Evolutionary conservation across 2,113 vertebrate species (phyloP).

Genomic region (Austrofundulus limnaeus): DNA sequence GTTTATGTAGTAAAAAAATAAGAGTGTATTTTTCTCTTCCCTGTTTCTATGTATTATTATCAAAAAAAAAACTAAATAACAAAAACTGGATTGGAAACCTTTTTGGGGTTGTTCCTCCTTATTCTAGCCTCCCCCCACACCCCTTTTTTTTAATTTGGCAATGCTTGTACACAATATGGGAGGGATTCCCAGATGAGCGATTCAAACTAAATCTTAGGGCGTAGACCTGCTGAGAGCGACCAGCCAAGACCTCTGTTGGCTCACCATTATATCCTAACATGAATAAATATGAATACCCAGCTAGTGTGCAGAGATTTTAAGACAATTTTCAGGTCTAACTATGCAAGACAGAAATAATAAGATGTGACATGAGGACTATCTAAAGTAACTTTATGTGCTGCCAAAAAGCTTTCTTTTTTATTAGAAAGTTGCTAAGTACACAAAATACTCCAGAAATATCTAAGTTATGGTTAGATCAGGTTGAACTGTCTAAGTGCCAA

Average conservation of each 20-base stretch:
- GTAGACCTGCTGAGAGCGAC: conserved; percentile 33
- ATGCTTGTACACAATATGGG: conserved; percentile 30
- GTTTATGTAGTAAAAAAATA: background rate
- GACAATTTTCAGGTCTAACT: background rate
- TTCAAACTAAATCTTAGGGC: conserved; percentile 35
- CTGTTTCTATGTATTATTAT: conserved; percentile 2
- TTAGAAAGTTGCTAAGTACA: background rate
- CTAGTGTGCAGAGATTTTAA: background rate
- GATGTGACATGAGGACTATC: conserved; percentile 1
- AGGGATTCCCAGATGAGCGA: conserved; percentile 57
- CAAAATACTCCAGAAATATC: background rate
- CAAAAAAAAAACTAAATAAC: conserved; percentile 6
- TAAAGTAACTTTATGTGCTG: no score
- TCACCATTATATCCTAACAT: no score
- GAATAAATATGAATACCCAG: background rate
- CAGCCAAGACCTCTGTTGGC: conserved; percentile 13
- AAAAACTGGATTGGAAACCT: conserved; percentile 16
- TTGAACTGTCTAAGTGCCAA: background rate
- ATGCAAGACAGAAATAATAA: conserved; percentile 7
- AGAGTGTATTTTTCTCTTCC: background rate
- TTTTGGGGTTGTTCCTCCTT: conserved; percentile 9
- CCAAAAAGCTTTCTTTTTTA: background rate
- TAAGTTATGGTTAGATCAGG: no score
- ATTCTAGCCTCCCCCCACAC: conserved; percentile 15
- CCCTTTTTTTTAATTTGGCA: conserved; percentile 30